Base-by-base conservation (phyloP, 1,140 invertebrate species). In the Brachionus paranguensis region DNA sequence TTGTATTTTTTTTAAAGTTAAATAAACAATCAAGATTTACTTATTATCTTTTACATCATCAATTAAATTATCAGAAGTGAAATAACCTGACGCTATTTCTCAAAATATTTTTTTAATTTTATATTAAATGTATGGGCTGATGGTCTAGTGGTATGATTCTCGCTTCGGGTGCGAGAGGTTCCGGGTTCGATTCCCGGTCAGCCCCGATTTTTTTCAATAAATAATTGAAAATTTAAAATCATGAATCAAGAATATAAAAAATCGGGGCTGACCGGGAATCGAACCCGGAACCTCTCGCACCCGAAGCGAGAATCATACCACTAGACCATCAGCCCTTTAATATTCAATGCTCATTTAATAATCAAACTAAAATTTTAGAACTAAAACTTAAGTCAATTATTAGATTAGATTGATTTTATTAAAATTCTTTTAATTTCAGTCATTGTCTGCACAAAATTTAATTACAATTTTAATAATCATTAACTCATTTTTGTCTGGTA, bases 281-380 rank as follows among this genome's bases (percentile, higher is more conserved):
- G 33, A 43, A 43, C 33, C 33, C 70, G 33, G 70, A 74, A 11
- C 33, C 33, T 74, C 70, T 74, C 65, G 65, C 65, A 70, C 65
- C 65, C 65, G 65, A 70, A 70, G 65, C 65, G 65, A 70, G 65
- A 70, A 70, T 70, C 65, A 70, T 70, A 41, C 33, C 65, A 74
- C 70, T 74, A 74, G 70, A 74, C 70, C 70, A 74, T 74, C 70
- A 74, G 70, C 70, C 70, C 70, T 37, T 37, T 37, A 37, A 7
- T 37, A 1, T 37, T 7, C 0, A 11, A 8, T 20, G 20, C 1
- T 60, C n/a, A 17, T 7, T 37, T 7, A 37, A 37, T 37, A 37
- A 37, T 37, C 6, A 37, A 37, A 7, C 33, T 37, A 0, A 37
- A 7, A 37, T 37, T 37, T 37, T 37, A 37, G 6, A 37, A 37